Conservation (phyloP, 2,113 vertebrate species). For the Pyrgilauda ruficollis region DNA sequence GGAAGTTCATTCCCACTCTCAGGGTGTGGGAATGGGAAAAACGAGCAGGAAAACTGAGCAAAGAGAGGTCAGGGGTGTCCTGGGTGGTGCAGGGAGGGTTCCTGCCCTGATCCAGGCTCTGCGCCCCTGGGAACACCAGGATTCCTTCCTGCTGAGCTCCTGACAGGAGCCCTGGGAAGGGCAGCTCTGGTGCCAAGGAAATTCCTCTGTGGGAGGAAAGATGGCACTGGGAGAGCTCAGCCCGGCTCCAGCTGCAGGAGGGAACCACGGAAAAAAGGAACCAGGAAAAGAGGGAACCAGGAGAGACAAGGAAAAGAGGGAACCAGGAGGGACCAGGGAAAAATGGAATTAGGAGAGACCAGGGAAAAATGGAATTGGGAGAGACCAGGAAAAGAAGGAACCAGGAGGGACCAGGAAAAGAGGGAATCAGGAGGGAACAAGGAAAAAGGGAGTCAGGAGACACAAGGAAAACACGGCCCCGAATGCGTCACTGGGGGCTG, state of each 20-base stretch:
- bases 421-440: not conserved
- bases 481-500: not conserved
- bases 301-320: too few relatives aligned
- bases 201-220: not conserved
- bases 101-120: not conserved
- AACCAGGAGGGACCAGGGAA: too few relatives aligned
- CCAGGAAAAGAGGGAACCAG: too few relatives aligned
- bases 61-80: fast-evolving
- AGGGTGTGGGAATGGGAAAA: fast-evolving
- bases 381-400: too few relatives aligned
- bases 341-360: too few relatives aligned
- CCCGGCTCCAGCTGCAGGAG: not conserved
- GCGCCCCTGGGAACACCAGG: fast-evolving
- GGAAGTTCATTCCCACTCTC: fast-evolving
- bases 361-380: too few relatives aligned
- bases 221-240: fast-evolving
- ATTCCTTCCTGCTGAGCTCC: not conserved
- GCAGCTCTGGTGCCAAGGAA: not conserved
- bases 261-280: not conserved
- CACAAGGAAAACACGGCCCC: not conserved
- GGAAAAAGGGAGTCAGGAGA: too few relatives aligned
- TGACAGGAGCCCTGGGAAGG: not conserved
- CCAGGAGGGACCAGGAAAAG: not conserved
- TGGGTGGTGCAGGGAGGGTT: fast-evolving
- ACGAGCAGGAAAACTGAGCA: not conserved